A percentile compares a stretch with the other conserved stretches of the same genome.
These are phyloP conservation scores for Manacus vitellinus DNA, from an alignment of 2,113 vertebrate genomes.

Conservation along the genomic window DNA sequence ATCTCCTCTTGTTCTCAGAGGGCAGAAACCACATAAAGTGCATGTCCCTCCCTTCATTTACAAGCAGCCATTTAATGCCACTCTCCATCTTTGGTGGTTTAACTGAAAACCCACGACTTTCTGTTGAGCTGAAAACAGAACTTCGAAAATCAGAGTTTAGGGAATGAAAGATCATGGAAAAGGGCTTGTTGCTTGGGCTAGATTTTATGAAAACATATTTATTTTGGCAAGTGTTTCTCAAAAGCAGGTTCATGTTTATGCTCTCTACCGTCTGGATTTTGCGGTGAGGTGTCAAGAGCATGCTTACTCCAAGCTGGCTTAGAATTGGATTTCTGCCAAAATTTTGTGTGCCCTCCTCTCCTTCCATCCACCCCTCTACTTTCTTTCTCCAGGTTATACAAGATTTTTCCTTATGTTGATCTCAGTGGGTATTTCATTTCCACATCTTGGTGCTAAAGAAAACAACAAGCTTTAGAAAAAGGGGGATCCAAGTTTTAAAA, in stretches of 20 bases:
- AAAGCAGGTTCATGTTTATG: slow-evolving; percentile 22
- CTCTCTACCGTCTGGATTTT: neutral
- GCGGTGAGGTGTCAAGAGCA: neutral
- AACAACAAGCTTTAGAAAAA: neutral
- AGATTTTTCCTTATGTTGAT: neutral
- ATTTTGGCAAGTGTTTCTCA: slow-evolving; percentile 27
- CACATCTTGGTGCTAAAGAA: neutral
- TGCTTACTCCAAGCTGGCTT: neutral
- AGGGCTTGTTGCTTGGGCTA: neutral
- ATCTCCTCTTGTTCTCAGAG: neutral
- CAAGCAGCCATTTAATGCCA: neutral
- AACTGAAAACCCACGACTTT: neutral
- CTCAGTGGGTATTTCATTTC: neutral
- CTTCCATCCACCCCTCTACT: neutral
- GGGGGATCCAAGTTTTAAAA: neutral
- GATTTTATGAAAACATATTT: slow-evolving; percentile 8
- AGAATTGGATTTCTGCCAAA: neutral
- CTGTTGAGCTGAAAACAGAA: neutral
- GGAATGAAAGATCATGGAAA: neutral
- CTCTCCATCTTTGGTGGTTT: neutral
- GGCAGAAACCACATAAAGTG: neutral
- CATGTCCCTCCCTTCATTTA: neutral
- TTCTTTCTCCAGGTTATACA: neutral
- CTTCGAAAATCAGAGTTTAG: neutral
- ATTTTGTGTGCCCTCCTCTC: neutral